Conservation (phyloP, 2,888 invertebrate genomes). For the Eutolmus rufibarbis region DNA sequence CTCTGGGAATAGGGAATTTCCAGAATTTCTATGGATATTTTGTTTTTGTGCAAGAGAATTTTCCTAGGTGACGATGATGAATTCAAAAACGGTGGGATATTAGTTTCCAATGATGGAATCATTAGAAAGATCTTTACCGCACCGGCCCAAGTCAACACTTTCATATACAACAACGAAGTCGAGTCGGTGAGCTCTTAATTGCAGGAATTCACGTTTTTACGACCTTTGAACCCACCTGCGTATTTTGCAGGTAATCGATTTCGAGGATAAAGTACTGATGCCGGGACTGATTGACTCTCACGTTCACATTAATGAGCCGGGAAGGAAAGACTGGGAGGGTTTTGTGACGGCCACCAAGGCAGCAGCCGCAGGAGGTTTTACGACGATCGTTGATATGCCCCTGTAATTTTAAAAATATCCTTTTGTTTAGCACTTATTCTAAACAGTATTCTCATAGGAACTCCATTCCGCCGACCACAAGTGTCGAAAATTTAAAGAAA, state of each 20-base stretch:
- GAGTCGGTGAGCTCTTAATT: slow-evolving; percentile 61
- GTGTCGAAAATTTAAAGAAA: slow-evolving; percentile 67
- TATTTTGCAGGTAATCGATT: slow-evolving; percentile 61
- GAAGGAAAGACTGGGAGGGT: slow-evolving; percentile 76
- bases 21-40: slow-evolving; percentile 56
- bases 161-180: slow-evolving; percentile 63
- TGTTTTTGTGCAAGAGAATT: slow-evolving; percentile 62
- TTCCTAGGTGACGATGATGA: slow-evolving; percentile 63
- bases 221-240: background rate
- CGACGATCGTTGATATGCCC: slow-evolving; percentile 77
- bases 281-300: slow-evolving; percentile 76
- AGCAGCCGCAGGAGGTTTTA: slow-evolving; percentile 76
- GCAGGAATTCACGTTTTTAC: background rate
- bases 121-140: slow-evolving; percentile 66
- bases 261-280: slow-evolving; percentile 68
- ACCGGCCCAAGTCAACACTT: slow-evolving; percentile 63
- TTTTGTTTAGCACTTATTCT: background rate
- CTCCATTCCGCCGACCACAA: slow-evolving; percentile 76
- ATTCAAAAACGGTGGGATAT: slow-evolving; percentile 68
- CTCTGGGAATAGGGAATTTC: background rate
- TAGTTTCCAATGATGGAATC: slow-evolving; percentile 67
- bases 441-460: slow-evolving; percentile 64
- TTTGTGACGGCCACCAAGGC: slow-evolving; percentile 75
- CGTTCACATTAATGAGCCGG: slow-evolving; percentile 78
- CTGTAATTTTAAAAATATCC: slow-evolving; percentile 62